phyloP scores from a whole-genome alignment of 2,888 invertebrate species.

The Pyrochroa serraticornis region DNA sequence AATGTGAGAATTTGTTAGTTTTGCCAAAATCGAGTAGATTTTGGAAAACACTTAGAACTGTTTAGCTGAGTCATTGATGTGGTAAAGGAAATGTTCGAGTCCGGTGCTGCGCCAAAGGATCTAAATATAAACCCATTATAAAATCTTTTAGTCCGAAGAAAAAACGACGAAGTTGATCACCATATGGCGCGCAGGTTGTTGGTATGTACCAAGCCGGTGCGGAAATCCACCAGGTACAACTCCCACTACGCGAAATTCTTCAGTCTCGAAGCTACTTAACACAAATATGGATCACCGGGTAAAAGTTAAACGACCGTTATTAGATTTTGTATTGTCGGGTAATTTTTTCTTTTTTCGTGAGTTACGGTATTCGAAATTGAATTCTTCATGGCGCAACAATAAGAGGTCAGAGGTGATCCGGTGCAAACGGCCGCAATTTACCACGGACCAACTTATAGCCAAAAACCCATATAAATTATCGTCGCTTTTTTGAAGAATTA shows the following conservation, averaged over 20 bases:
- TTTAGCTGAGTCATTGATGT: too few species aligned
- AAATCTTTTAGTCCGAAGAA: too few species aligned
- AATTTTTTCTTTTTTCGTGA: too few species aligned
- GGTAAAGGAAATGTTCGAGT: conserved; percentile 7
- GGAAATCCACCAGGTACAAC: neutral
- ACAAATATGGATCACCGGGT: conserved; percentile 19
- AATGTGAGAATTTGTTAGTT: too few species aligned
- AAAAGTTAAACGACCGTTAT: conserved; percentile 14
- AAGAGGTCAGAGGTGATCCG: conserved; percentile 29
- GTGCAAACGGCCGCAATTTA: too few species aligned
- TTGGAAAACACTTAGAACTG: too few species aligned
- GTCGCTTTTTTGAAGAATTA: conserved; percentile 35
- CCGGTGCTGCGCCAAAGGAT: neutral
- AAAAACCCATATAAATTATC: conserved; percentile 35
- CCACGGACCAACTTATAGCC: conserved; percentile 22
- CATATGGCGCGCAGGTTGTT: too few species aligned
- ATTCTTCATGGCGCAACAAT: conserved; percentile 34
- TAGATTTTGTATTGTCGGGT: neutral
- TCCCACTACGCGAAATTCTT: conserved; percentile 9
- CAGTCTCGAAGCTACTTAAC: too few species aligned
- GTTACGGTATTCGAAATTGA: conserved; percentile 33
- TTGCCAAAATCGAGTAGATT: too few species aligned
- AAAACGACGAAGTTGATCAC: too few species aligned
- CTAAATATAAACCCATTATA: too few species aligned
- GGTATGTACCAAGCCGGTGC: too few species aligned